A percentile compares a stretch with the other conserved stretches of the same genome.
Conservation (phyloP, 2,113 vertebrate species). For the Podocnemis expansa region DNA sequence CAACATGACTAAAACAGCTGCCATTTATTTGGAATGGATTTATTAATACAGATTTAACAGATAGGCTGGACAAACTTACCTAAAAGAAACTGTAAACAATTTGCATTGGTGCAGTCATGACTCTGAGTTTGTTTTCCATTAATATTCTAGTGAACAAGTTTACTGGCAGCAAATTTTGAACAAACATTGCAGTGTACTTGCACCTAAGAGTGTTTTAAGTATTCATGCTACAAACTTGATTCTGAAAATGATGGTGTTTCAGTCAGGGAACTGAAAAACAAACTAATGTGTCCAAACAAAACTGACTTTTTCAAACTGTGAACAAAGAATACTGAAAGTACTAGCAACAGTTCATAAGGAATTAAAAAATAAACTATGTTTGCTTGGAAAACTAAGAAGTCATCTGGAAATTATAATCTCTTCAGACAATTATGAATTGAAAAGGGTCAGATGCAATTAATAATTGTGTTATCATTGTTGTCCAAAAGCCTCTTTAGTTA, state of each 20-base stretch:
- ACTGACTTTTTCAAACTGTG: neutral
- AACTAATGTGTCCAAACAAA: neutral
- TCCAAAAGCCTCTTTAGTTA: too few species aligned
- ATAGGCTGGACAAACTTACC: neutral
- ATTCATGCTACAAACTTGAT: neutral
- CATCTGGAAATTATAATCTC: neutral
- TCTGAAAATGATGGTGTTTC: constrained; percentile 4
- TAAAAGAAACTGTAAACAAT: constrained; percentile 24
- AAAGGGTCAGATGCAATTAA: neutral
- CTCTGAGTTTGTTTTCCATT: constrained; percentile 10
- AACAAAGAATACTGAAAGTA: neutral
- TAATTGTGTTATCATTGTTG: too few species aligned
- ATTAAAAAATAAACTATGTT: neutral
- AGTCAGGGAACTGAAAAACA: neutral
- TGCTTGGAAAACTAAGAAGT: neutral
- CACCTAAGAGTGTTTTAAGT: neutral
- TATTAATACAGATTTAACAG: neutral
- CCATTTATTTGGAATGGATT: neutral
- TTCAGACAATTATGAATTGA: neutral
- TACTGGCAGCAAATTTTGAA: constrained; percentile 26
- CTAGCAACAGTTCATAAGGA: neutral
- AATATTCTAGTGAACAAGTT: constrained; percentile 53
- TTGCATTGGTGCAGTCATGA: neutral
- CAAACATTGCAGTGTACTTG: constrained; percentile 27
- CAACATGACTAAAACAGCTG: neutral